phyloP scores from a whole-genome alignment of 2,797 vertebrate genomes.

The Moxostoma hubbsi region DNA sequence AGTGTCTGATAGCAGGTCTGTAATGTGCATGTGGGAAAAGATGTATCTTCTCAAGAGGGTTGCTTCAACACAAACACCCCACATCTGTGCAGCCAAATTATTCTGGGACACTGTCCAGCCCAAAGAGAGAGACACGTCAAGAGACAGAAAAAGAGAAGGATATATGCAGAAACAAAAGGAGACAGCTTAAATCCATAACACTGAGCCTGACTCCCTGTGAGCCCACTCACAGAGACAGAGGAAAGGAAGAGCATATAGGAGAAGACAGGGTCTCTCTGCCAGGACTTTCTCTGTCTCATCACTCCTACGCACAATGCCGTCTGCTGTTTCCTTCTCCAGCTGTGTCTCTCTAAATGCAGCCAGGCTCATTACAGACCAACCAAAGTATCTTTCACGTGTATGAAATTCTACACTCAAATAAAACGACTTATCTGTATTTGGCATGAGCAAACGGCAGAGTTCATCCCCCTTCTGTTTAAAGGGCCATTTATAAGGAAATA shows the following conservation, averaged over 20 bases:
- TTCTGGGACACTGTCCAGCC: slow-evolving; percentile 35
- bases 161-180: slow-evolving; percentile 30
- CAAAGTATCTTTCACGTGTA: slow-evolving; percentile 37
- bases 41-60: not conserved
- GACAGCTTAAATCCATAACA: slow-evolving; percentile 35
- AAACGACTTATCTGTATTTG: slow-evolving; percentile 50
- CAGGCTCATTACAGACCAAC: slow-evolving; percentile 31
- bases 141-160: slow-evolving; percentile 27
- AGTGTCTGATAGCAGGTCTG: slow-evolving; percentile 24
- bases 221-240: slow-evolving; percentile 23
- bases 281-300: slow-evolving; percentile 12
- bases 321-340: slow-evolving; percentile 37
- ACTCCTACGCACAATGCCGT: slow-evolving; percentile 41
- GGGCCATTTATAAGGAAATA: slow-evolving; percentile 56
- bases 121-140: slow-evolving; percentile 11
- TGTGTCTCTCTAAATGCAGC: slow-evolving; percentile 31
- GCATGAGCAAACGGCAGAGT: slow-evolving; percentile 31
- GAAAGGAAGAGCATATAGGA: slow-evolving; percentile 1
- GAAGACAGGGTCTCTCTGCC: slow-evolving; percentile 22
- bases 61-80: slow-evolving; percentile 32
- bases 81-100: slow-evolving; percentile 49
- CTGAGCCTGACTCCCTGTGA: slow-evolving; percentile 14
- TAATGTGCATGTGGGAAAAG: slow-evolving; percentile 27
- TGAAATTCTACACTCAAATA: slow-evolving; percentile 37
- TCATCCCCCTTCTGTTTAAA: slow-evolving; percentile 30